Percentiles rank a stretch among this genome's conserved stretches.
Conservation (phyloP, 2,797 vertebrate species). For the Diceros bicornis region DNA sequence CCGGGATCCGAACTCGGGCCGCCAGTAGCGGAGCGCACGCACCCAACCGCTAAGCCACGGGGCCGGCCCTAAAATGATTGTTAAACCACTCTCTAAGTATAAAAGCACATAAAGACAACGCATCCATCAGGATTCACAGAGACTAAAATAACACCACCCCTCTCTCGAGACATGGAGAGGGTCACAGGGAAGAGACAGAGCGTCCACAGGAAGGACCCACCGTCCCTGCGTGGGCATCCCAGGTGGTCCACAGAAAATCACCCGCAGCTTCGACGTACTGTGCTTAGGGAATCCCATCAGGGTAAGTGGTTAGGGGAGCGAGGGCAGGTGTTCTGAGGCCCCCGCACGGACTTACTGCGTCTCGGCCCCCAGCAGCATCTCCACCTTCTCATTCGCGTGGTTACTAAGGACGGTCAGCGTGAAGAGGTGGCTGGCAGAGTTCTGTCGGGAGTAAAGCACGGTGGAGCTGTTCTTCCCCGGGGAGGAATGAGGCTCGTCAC, state of each 20-base stretch:
- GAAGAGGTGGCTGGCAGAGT: conserved; percentile 92
- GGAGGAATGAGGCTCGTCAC: conserved; percentile 91
- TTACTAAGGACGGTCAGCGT: conserved; percentile 93
- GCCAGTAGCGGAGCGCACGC: no score
- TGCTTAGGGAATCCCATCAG: not conserved
- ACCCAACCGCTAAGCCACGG: no score
- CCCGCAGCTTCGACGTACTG: no score
- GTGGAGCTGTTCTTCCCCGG: conserved; percentile 90
- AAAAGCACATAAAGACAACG: not conserved
- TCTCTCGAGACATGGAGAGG: not conserved
- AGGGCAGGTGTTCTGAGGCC: not conserved
- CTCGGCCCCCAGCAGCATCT: conserved; percentile 95
- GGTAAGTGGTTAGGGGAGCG: rapidly evolving
- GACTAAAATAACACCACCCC: not conserved
- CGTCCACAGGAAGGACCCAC: not conserved
- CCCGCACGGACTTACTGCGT: conserved; percentile 92
- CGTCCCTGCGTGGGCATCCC: not conserved
- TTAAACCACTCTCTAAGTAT: not conserved
- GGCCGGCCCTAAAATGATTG: not conserved
- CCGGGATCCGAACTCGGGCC: no score
- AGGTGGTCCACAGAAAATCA: no score
- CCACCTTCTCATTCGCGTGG: conserved; percentile 94
- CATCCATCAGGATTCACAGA: not conserved
- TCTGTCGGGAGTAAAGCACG: conserved; percentile 93
- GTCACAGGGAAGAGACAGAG: not conserved